A percentile compares a stretch with the other conserved stretches of the same genome.
Conservation (phyloP, 2,113 vertebrate genomes). For the Rattus norvegicus region GRCr8 NC_086033.1:59250501-59251000, state of each 20-base stretch:
- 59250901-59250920: not conserved
- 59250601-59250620: not conserved
- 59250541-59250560: not conserved
- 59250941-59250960: not conserved
- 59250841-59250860: not conserved
- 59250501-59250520: conserved; percentile 29
- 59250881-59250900: not conserved
- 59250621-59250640: not conserved
- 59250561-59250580: not conserved
- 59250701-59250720: not conserved
- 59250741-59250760: not conserved
- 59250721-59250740: not conserved
- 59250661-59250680: not conserved
- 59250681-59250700: not conserved
- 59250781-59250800: not conserved
- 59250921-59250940: not conserved
- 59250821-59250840: not conserved
- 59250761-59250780: not conserved
- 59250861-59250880: not conserved
- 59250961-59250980: not conserved
- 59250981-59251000: not conserved
- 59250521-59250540: conserved; percentile 21
- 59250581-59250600: not conserved
- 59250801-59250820: not conserved
- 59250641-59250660: not conserved